These are phyloP conservation scores for Nasua narica DNA, from an alignment of 2,797 vertebrate genomes.

Conservation along the genomic window DNA sequence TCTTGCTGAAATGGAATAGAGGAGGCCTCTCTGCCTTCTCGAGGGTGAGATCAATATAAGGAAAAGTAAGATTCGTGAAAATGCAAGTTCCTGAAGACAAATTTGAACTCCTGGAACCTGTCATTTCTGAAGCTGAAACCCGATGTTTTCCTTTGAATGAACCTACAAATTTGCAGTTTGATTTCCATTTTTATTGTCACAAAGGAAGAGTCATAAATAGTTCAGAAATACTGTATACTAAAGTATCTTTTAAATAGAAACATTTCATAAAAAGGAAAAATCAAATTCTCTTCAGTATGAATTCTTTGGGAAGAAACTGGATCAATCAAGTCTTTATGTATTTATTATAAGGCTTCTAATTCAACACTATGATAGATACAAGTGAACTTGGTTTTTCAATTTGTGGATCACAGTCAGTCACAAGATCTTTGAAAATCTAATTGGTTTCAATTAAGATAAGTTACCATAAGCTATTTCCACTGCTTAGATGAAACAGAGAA, in stretches of 20 bases:
- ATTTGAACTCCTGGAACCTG: neutral
- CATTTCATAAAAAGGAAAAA: neutral
- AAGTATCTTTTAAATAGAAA: neutral
- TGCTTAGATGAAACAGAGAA: neutral
- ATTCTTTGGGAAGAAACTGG: neutral
- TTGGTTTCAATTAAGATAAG: constrained; percentile 31
- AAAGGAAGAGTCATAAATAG: neutral
- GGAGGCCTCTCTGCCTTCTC: neutral
- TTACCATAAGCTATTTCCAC: constrained; percentile 25
- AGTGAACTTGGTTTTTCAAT: neutral
- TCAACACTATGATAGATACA: neutral
- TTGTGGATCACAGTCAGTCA: neutral
- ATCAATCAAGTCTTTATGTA: neutral
- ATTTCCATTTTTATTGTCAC: neutral
- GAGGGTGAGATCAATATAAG: rapidly evolving
- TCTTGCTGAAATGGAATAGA: neutral
- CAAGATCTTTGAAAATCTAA: constrained; percentile 14
- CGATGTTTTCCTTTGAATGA: neutral
- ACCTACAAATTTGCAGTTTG: neutral
- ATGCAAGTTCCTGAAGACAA: neutral
- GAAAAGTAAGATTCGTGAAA: neutral
- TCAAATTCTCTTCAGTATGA: neutral
- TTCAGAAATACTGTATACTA: neutral
- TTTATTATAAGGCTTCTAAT: neutral
- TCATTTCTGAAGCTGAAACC: neutral